These are phyloP conservation scores for Metopolophium dirhodum DNA, from an alignment of 1,140 invertebrate genomes.

Conservation along the genomic window DNA sequence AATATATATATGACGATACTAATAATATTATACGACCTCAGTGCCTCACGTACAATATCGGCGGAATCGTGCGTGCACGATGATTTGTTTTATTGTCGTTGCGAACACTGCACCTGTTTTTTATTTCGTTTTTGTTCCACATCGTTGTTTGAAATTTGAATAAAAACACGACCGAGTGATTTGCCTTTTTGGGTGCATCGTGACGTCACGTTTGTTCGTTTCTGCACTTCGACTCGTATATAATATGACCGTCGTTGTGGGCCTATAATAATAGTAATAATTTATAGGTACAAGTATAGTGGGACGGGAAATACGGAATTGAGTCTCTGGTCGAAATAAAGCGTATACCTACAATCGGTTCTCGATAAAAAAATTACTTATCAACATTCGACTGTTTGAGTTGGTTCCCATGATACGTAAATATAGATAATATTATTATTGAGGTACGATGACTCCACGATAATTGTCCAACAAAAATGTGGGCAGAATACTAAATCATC, in stretches of 20 bases:
- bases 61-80: background rate
- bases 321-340: too few species aligned
- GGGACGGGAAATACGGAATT: background rate
- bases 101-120: background rate
- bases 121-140: background rate
- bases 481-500: too few species aligned
- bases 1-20: background rate
- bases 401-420: too few species aligned
- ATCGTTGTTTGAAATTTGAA: conserved; percentile 8
- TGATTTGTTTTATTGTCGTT: background rate
- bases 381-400: too few species aligned
- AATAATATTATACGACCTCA: background rate
- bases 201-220: background rate
- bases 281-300: background rate
- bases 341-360: too few species aligned
- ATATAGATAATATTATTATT: too few species aligned
- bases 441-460: too few species aligned
- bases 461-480: too few species aligned
- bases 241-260: background rate
- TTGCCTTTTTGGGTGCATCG: background rate
- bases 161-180: conserved; percentile 2
- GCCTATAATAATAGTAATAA: background rate
- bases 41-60: background rate
- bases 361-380: too few species aligned
- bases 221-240: background rate